Percentiles rank a stretch among this genome's conserved stretches.
Conservation (phyloP, 1,140 invertebrate species). For the Ephestia elutella region DNA sequence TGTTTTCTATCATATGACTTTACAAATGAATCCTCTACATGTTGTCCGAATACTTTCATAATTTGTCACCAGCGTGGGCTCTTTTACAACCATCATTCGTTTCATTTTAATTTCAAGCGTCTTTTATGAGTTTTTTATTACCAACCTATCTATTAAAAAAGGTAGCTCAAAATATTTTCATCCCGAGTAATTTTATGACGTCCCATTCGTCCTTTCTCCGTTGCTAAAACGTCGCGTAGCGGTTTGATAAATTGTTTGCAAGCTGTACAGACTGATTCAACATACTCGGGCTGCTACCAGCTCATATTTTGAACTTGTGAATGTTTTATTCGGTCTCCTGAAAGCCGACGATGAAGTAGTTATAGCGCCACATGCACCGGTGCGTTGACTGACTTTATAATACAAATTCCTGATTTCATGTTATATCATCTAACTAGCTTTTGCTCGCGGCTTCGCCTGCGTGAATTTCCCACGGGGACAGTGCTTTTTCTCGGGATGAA, state of each 20-base stretch:
- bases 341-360: slow-evolving; percentile 35
- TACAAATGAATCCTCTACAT: neutral
- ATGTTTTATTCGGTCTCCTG: slow-evolving; percentile 25
- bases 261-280: neutral
- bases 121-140: neutral
- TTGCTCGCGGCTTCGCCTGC: no score
- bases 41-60: neutral
- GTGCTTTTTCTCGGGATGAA: no score
- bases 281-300: neutral
- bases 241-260: neutral
- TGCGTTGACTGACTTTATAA: slow-evolving; percentile 25
- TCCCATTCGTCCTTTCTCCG: slow-evolving; percentile 1
- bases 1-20: neutral
- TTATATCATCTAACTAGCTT: slow-evolving; percentile 1
- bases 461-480: no score
- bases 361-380: slow-evolving; percentile 26
- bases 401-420: neutral
- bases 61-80: slow-evolving; percentile 4
- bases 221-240: neutral
- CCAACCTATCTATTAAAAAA: neutral
- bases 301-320: slow-evolving; percentile 21
- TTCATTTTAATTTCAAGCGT: slow-evolving; percentile 2
- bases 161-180: slow-evolving; percentile 5
- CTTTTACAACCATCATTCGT: slow-evolving; percentile 3
- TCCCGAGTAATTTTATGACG: neutral